Evolutionary conservation across 2,113 vertebrate genomes (phyloP), one percentile per base, ranked within the genome.

Genomic region (Alexandromys fortis): DNA sequence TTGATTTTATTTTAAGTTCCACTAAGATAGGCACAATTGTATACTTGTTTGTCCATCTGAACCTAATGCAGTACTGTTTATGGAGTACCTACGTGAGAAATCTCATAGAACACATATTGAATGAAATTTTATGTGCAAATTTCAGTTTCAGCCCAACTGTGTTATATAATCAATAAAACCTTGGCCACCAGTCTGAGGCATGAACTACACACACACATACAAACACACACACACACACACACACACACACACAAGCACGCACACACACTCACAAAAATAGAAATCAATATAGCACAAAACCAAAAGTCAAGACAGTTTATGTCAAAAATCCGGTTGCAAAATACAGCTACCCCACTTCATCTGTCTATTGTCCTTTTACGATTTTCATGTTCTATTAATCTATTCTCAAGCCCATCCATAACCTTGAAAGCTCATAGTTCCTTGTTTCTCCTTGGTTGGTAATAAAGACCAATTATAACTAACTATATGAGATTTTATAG

Each of bases 401-500:
- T 92, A 19, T 94, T 94, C 83, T 94, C 35, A 81, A 22, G 24
- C 26, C 17, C 52, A 42, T 33, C 67, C 4, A 81, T 81, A 79
- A 67, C 7, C 91, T 45, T 91, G 33, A 55, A 77, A 92, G 55
- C 65, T 76, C 73, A 68, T 7, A 88, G 42, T 21, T 92, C 88
- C 86, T 72, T 11, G 0, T 91, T 5, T 19, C 92, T 92, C 67
- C 83, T 28, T 61, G 16, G 55, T 13, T 76, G 73, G 21, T 70
- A 61, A 58, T 92, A 86, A 91, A 95, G 58, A 76, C 68, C 94
- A 96, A 93, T 90, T 55, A 83, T 61, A 90, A 38, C n/a, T 87
- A 5, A 86, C 89, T 45, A 5, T 90, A 38, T 49, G 83, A 95
- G 55, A 70, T 24, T 72, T 65, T 11, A 45, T 45, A 42, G 21